phyloP scores from a whole-genome alignment of 2,888 invertebrate species.

The Pomacea canaliculata region DNA sequence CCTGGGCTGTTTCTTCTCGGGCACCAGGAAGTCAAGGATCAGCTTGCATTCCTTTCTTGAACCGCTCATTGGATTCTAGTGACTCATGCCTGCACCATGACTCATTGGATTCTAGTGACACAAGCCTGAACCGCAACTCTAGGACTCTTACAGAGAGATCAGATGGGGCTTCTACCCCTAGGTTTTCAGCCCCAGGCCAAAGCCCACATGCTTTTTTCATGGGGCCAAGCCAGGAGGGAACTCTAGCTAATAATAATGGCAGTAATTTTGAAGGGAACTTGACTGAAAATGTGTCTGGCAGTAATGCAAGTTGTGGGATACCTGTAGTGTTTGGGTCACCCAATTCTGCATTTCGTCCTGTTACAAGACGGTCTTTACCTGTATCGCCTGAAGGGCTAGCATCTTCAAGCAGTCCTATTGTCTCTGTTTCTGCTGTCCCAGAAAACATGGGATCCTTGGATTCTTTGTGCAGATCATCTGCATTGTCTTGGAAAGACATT shows the following conservation, averaged over 20 bases:
- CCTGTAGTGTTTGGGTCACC: constrained; percentile 27
- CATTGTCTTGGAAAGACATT: constrained; percentile 37
- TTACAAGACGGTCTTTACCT: constrained; percentile 18
- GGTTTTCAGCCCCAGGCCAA: not conserved
- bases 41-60: constrained; percentile 10
- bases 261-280: not conserved
- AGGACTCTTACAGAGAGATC: not conserved
- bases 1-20: not conserved
- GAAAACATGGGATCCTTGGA: constrained; percentile 12
- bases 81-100: constrained; percentile 1
- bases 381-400: not conserved
- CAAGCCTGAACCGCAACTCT: not conserved
- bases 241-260: not conserved
- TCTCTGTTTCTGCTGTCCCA: constrained; percentile 9
- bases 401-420: not conserved
- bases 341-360: constrained; percentile 37
- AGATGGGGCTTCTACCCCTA: not conserved
- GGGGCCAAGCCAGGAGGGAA: not conserved
- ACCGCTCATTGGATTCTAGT: constrained; percentile 26
- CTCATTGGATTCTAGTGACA: constrained; percentile 12
- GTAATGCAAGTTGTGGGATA: not conserved
- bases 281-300: not conserved
- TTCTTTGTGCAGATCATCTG: constrained; percentile 9
- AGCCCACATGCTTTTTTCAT: not conserved
- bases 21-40: not conserved